Conservation (phyloP, 2,888 invertebrate species). For the Steinernema carpocapsae region DNA sequence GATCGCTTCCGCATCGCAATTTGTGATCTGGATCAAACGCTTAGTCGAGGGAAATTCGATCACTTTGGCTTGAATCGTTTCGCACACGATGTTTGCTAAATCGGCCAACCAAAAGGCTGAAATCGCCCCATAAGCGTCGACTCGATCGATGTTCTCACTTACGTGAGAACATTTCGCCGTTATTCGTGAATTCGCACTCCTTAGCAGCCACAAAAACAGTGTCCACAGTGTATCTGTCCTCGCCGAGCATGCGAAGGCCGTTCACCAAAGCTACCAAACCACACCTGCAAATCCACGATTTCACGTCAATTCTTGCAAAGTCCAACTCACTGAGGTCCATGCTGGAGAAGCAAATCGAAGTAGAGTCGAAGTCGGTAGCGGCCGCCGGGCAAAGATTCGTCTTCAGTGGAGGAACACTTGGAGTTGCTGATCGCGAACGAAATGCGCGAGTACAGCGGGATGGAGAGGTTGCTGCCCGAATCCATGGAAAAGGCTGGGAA, state of each 20-base stretch:
- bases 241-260: constrained; percentile 44
- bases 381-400: not conserved
- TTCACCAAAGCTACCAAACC: constrained; percentile 49
- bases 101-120: constrained; percentile 49
- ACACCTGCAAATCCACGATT: constrained; percentile 45
- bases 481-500: constrained; percentile 19
- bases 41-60: constrained; percentile 40
- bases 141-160: not conserved
- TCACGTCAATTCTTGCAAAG: not conserved
- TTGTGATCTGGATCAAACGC: constrained; percentile 35
- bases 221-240: constrained; percentile 71
- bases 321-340: constrained; percentile 41
- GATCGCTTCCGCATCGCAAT: constrained; percentile 3
- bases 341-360: constrained; percentile 41
- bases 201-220: constrained; percentile 75
- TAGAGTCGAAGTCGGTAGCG: not conserved
- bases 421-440: constrained; percentile 25
- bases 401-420: not conserved
- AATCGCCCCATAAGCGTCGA: constrained; percentile 26
- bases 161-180: constrained; percentile 80
- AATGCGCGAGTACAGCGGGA: constrained; percentile 4
- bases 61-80: constrained; percentile 35
- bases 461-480: not conserved
- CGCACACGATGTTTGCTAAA: constrained; percentile 42
- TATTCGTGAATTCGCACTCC: constrained; percentile 77